Base-by-base conservation (phyloP, 1,140 invertebrate species). In the Daktulosphaira vitifoliae region DNA sequence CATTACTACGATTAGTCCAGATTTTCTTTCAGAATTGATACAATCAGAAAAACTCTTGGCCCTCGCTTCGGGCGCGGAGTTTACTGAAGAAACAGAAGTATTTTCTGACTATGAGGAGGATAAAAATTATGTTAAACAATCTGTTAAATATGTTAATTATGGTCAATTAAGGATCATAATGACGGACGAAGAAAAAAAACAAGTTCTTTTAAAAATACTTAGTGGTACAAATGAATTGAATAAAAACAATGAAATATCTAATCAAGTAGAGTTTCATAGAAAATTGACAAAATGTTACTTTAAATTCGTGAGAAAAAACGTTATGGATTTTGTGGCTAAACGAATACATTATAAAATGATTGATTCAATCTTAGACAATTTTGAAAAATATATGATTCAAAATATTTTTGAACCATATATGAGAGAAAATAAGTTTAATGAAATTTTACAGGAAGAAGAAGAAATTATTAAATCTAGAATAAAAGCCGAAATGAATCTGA, bases 261-360 rank as follows among this genome's bases (percentile, higher is more conserved):
- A 62, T 20, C 56, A 62, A 22, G 56, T 62, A 3, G 46, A 62
- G 20, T 29, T 62, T 25, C 56, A 62, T 48, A 23, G n/a, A 18
- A 33, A 62, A 29, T 22, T 62, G 20, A 62, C 56, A 2, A 8
- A 20, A 25, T 46, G 39, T 46, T 62, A 62, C 13, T 62, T 62
- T 33, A 16, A 48, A 13, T 62, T 48, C 23, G 18, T 62, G 4
- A 62, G 56, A 3, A 62, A 33, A 62, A 62, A 29, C 8, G 26
- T 62, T 3, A 5, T 9, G 29, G 56, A 62, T 22, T 62, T 62
- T 22, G 56, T 62, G 4, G 39, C 56, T 3, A 62, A 62, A n/a
- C 23, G 42, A 16, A 62, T 62, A 20, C n/a, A 23, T 9, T 33
- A 48, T 46, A 62, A 62, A n/a, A 62, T 62, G 56, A 39, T 62